phyloP scores from a whole-genome alignment of 2,888 invertebrate species.

The Xanthorhoe designata region DNA sequence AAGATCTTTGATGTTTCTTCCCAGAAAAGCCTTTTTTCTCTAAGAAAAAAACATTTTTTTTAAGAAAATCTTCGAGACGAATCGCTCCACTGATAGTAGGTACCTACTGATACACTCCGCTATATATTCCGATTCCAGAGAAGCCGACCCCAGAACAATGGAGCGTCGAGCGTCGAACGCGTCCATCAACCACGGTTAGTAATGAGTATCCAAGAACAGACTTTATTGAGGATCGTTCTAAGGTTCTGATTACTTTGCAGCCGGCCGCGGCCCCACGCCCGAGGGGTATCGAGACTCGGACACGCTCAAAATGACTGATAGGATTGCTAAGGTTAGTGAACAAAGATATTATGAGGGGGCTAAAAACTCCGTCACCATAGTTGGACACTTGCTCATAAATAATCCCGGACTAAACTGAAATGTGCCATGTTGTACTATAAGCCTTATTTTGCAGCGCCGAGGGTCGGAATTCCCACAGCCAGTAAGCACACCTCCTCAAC shows the following conservation, averaged over 20 bases:
- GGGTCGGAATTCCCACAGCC: slow-evolving; percentile 80
- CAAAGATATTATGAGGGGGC: too few relatives aligned
- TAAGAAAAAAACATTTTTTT: too few relatives aligned
- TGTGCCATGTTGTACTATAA: neutral
- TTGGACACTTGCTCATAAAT: too few relatives aligned
- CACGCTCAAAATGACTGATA: slow-evolving; percentile 75
- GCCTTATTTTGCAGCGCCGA: slow-evolving; percentile 65
- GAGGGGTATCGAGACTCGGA: slow-evolving; percentile 81
- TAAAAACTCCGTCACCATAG: too few relatives aligned
- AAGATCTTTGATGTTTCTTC: too few relatives aligned
- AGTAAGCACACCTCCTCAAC: slow-evolving; percentile 77
- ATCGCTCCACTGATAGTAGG: too few relatives aligned
- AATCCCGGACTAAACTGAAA: too few relatives aligned
- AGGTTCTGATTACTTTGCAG: slow-evolving; percentile 47
- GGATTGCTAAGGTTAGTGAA: slow-evolving; percentile 67
- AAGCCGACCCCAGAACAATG: slow-evolving; percentile 70
- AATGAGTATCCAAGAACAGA: slow-evolving; percentile 27
- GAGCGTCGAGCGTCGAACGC: slow-evolving; percentile 82
- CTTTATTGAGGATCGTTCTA: neutral
- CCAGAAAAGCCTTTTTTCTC: too few relatives aligned
- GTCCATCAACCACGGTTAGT: slow-evolving; percentile 73
- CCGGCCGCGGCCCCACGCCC: slow-evolving; percentile 67
- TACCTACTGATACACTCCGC: too few relatives aligned
- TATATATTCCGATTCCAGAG: slow-evolving; percentile 64
- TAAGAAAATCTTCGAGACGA: too few relatives aligned